Conservation (phyloP, 2,797 vertebrate genomes). For the Etheostoma nigrum region DNA sequence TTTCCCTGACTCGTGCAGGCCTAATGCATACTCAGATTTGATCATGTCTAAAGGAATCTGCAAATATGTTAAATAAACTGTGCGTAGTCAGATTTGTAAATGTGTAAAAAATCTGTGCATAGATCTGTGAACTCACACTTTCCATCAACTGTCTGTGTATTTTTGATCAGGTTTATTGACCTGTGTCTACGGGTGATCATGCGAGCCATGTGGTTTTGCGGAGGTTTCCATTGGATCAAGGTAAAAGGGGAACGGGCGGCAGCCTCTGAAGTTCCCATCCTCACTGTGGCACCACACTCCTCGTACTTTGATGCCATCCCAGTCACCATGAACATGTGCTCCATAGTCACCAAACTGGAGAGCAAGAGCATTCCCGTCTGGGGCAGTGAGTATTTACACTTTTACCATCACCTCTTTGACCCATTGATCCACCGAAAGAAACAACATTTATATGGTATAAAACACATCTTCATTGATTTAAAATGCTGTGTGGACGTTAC, state of each 20-base stretch:
- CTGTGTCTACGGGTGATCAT: constrained; percentile 89
- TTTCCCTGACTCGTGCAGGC: no score
- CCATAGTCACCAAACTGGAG: constrained; percentile 95
- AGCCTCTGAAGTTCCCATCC: constrained; percentile 89
- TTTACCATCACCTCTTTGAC: constrained; percentile 5
- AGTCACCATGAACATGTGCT: constrained; percentile 95
- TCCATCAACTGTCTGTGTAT: not conserved
- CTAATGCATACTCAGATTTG: no score
- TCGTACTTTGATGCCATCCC: constrained; percentile 97
- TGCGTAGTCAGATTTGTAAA: no score
- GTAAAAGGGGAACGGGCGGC: constrained; percentile 91
- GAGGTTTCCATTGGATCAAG: constrained; percentile 93
- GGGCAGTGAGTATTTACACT: constrained; percentile 90
- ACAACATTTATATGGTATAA: no score
- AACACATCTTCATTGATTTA: not conserved
- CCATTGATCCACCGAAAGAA: not conserved
- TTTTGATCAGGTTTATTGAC: constrained; percentile 84
- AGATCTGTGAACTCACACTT: not conserved
- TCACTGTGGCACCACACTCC: constrained; percentile 94
- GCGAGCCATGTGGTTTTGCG: constrained; percentile 97
- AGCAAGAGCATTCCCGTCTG: constrained; percentile 95
- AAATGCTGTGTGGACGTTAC: not conserved
- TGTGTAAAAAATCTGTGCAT: not conserved
- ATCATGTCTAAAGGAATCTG: no score
- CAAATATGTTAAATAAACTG: no score